Conservation (phyloP, 2,113 vertebrate species). For the Cathartes aura region DNA sequence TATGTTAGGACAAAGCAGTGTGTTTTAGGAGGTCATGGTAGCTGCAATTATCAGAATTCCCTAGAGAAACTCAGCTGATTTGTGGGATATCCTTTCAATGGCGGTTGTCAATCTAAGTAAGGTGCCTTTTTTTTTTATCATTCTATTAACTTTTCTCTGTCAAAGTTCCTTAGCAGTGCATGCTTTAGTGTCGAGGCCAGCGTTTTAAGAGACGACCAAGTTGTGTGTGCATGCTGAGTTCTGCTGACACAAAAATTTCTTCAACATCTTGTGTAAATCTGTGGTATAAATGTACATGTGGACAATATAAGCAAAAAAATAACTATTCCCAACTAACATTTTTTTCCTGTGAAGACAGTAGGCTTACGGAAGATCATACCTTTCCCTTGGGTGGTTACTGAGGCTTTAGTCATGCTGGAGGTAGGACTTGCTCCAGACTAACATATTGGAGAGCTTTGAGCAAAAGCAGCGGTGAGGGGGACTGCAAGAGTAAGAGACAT, state of each 20-base stretch:
- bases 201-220: background rate
- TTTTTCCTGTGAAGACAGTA: background rate
- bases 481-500: background rate
- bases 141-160: background rate
- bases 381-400: background rate
- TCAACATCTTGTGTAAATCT: background rate
- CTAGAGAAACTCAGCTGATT: background rate
- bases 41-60: background rate
- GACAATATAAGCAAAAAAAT: background rate
- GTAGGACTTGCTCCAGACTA: background rate
- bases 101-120: background rate
- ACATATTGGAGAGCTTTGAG: background rate
- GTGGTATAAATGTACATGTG: background rate
- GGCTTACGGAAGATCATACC: background rate
- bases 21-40: background rate
- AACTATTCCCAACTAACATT: background rate
- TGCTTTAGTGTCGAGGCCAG: background rate
- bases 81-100: background rate
- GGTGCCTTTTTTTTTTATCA: background rate
- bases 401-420: background rate
- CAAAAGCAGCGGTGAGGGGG: background rate
- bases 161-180: background rate
- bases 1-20: background rate
- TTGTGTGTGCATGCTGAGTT: background rate
- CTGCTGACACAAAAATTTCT: background rate